These are phyloP conservation scores for Gnathonemus echidnorhynchus DNA, from an alignment of 2,113 vertebrate genomes.

Conservation along the genomic window DNA sequence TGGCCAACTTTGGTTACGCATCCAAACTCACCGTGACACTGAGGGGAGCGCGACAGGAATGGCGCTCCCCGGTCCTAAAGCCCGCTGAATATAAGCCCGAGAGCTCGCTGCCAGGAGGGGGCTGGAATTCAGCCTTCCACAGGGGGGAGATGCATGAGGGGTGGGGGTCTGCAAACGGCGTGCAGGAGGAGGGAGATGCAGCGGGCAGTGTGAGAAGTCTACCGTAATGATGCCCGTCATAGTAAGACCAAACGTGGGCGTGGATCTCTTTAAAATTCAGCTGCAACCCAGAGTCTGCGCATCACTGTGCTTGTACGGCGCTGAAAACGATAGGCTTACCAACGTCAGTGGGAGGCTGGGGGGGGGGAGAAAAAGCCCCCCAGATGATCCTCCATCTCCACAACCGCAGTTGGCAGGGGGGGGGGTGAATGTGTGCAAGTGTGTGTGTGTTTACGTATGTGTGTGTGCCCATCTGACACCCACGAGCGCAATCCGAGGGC, in stretches of 20 bases:
- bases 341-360: conserved; percentile 63
- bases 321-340: conserved; percentile 70
- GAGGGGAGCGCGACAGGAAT: background rate
- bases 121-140: background rate
- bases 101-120: background rate
- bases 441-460: background rate
- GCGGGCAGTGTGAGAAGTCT: conserved; percentile 45
- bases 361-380: conserved; percentile 27
- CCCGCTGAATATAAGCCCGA: background rate
- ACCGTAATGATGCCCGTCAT: conserved; percentile 60
- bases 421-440: conserved; percentile 18
- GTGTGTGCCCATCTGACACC: background rate
- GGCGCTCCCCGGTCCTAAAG: background rate
- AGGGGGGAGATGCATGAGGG: too few relatives aligned
- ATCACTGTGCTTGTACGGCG: conserved; percentile 63
- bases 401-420: conserved; percentile 21
- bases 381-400: conserved; percentile 51
- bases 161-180: background rate
- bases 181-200: conserved; percentile 7
- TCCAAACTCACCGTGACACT: background rate
- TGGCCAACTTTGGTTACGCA: background rate
- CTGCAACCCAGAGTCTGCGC: conserved; percentile 57
- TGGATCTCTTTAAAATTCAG: conserved; percentile 69
- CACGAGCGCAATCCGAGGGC: background rate
- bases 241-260: conserved; percentile 60